phyloP scores from a whole-genome alignment of 2,888 invertebrate genomes.

The Cabera pusaria region DNA sequence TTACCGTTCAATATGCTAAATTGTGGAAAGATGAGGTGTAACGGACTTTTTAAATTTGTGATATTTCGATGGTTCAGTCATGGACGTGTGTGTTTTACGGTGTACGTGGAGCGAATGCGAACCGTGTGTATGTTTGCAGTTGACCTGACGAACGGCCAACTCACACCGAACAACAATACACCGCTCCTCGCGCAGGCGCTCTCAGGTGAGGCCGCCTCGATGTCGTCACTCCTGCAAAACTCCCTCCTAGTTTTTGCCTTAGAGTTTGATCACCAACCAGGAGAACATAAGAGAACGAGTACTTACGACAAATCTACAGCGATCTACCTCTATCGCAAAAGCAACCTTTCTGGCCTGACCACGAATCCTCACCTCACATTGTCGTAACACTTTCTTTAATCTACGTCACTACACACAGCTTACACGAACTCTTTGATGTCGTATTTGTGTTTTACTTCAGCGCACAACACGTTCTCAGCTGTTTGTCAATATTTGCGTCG shows the following conservation, averaged over 20 bases:
- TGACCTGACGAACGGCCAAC: constrained; percentile 97
- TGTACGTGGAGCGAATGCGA: constrained; percentile 81
- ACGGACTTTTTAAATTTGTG: constrained; percentile 44
- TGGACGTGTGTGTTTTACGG: constrained; percentile 63
- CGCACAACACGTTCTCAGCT: constrained; percentile 17
- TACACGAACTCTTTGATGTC: constrained; percentile 19
- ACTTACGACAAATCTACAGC: constrained; percentile 1
- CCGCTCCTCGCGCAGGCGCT: constrained; percentile 97
- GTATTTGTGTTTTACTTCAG: constrained; percentile 18
- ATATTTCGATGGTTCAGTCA: constrained; percentile 77
- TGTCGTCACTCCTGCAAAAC: constrained; percentile 41
- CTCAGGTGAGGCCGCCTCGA: constrained; percentile 88
- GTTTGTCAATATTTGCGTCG: constrained; percentile 16
- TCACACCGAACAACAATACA: constrained; percentile 98
- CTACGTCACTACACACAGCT: constrained; percentile 17
- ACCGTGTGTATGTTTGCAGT: constrained; percentile 90
- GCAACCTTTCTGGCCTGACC: constrained; percentile 4
- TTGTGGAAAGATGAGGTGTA: constrained; percentile 56
- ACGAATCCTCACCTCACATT: constrained; percentile 13
- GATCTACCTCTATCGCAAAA: constrained; percentile 6
- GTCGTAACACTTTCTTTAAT: constrained; percentile 6
- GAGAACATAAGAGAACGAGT: too few relatives aligned
- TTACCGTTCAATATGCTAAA: constrained; percentile 67
- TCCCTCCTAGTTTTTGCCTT: constrained; percentile 15
- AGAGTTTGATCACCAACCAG: constrained; percentile 7